These are phyloP conservation scores for Chlorodrepanis virens DNA, from an alignment of 2,113 vertebrate genomes.

Conservation along the genomic window DNA sequence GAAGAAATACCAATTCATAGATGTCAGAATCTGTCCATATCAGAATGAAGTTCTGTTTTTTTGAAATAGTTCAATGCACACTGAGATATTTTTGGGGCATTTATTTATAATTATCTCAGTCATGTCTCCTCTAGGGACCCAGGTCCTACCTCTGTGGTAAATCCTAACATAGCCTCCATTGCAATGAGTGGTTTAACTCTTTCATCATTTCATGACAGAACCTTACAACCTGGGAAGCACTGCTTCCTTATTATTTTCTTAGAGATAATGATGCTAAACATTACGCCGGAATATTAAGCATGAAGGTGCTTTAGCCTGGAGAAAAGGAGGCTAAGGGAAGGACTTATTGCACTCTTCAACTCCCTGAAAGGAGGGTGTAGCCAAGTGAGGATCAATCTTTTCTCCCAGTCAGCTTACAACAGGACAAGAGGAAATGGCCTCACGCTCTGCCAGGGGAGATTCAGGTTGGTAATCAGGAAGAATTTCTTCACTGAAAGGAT, in stretches of 20 bases:
- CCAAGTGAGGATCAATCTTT: neutral
- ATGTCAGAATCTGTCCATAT: neutral
- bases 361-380: neutral
- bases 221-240: neutral
- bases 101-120: neutral
- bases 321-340: neutral
- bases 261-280: neutral
- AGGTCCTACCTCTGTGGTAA: neutral
- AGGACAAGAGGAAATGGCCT: neutral
- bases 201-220: neutral
- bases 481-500: neutral
- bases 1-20: neutral
- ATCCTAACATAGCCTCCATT: neutral
- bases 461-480: neutral
- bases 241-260: neutral
- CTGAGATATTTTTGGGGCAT: neutral
- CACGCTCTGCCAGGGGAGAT: accelerated
- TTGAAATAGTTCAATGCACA: accelerated
- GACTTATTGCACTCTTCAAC: neutral
- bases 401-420: neutral
- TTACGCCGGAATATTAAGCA: neutral
- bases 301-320: neutral
- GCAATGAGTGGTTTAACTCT: neutral
- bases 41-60: neutral
- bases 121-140: neutral